A percentile compares a stretch with the other conserved stretches of the same genome.
Conservation (phyloP, 2,888 invertebrate genomes). For the Plebejus anna region DNA sequence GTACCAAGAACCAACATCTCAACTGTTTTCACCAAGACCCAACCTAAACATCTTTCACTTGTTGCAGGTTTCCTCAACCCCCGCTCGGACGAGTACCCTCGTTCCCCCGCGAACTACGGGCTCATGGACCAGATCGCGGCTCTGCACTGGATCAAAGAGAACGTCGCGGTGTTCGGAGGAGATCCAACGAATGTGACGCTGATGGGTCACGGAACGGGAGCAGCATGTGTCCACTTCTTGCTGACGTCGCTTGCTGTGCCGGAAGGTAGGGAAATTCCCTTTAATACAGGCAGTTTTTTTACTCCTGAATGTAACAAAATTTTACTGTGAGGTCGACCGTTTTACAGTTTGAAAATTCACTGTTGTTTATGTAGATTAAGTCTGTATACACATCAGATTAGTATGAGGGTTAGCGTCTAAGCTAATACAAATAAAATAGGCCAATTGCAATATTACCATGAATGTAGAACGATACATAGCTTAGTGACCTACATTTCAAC, state of each 20-base stretch:
- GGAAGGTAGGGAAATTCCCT: constrained; percentile 82
- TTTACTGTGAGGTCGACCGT: too few species aligned
- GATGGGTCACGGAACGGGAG: constrained; percentile 97
- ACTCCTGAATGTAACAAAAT: too few species aligned
- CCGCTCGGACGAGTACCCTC: constrained; percentile 90
- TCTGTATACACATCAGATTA: too few species aligned
- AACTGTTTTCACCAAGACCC: too few species aligned
- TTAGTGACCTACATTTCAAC: constrained; percentile 5
- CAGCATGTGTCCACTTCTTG: constrained; percentile 96
- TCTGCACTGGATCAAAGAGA: constrained; percentile 97
- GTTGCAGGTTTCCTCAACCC: constrained; percentile 91
- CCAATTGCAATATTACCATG: background rate
- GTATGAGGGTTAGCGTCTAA: too few species aligned
- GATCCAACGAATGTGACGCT: constrained; percentile 96
- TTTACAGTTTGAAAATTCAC: too few species aligned
- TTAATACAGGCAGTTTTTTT: too few species aligned
- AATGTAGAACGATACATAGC: background rate
- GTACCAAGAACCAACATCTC: too few species aligned
- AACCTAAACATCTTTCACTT: constrained; percentile 17
- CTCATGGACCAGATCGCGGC: constrained; percentile 98
- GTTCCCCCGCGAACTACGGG: constrained; percentile 97
- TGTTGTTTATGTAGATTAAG: too few species aligned
- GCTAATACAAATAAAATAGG: background rate
- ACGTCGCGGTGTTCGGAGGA: constrained; percentile 96
- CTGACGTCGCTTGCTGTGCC: constrained; percentile 96